These are phyloP conservation scores for Halocaridina rubra DNA, from an alignment of 2,888 invertebrate species.

Conservation along the genomic window DNA sequence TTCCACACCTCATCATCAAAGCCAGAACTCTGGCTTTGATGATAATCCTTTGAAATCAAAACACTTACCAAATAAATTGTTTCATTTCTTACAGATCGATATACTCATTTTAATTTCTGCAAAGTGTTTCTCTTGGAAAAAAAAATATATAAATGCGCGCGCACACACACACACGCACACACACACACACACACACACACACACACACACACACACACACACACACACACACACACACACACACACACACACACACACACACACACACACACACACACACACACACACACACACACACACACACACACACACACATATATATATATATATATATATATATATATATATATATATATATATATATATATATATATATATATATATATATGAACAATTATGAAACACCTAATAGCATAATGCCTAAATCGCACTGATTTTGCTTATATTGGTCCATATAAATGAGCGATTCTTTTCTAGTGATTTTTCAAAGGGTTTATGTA, in stretches of 20 bases:
- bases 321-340: background rate
- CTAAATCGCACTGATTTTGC: no score
- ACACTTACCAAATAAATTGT: no score
- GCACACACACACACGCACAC: background rate
- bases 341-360: background rate
- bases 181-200: slow-evolving; percentile 23
- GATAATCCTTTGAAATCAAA: no score
- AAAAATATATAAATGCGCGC: no score
- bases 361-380: background rate
- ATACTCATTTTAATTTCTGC: no score
- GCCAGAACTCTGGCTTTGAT: no score
- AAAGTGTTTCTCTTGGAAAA: no score
- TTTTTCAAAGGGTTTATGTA: no score
- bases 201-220: slow-evolving; percentile 25
- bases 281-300: slow-evolving; percentile 7
- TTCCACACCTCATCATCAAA: background rate
- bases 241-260: slow-evolving; percentile 28
- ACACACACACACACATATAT: background rate
- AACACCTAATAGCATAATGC: no score
- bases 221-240: slow-evolving; percentile 22
- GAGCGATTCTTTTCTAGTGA: no score
- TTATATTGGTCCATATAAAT: no score
- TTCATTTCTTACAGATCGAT: background rate
- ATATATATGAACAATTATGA: no score
- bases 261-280: slow-evolving; percentile 24